These are phyloP conservation scores for Campopleginae sp. DNA, from an alignment of 2,888 invertebrate species.

Conservation along the genomic window DNA sequence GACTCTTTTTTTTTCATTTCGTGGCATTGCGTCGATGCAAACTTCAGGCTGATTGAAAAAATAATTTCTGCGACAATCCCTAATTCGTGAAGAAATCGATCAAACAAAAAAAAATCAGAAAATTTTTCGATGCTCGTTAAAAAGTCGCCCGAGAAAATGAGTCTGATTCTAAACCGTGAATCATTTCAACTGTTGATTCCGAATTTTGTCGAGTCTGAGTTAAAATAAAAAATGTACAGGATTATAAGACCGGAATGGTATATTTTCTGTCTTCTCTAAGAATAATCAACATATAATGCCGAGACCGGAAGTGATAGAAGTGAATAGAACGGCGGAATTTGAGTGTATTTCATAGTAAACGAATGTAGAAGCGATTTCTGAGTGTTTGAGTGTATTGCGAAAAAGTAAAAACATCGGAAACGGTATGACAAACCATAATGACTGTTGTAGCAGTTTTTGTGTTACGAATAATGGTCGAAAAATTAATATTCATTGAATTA, in stretches of 20 bases:
- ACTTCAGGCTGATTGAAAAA: too few species aligned
- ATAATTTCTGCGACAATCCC: neutral
- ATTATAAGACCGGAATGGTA: conserved; percentile 65
- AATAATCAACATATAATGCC: conserved; percentile 72
- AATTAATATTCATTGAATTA: conserved; percentile 15
- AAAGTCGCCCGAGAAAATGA: neutral
- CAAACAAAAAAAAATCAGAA: neutral
- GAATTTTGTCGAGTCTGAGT: conserved; percentile 6
- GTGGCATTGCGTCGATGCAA: too few species aligned
- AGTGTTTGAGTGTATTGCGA: conserved; percentile 31
- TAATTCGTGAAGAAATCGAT: neutral
- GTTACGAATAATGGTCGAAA: conserved; percentile 51
- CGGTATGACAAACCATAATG: conserved; percentile 40
- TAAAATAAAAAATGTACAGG: conserved; percentile 58
- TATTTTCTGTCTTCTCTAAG: conserved; percentile 73
- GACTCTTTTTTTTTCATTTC: too few species aligned
- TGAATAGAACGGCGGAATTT: conserved; percentile 54
- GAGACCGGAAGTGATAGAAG: conserved; percentile 62
- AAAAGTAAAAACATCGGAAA: conserved; percentile 38
- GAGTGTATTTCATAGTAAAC: neutral
- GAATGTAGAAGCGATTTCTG: neutral
- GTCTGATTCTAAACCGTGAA: neutral
- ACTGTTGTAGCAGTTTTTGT: conserved; percentile 31
- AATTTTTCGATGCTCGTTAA: neutral
- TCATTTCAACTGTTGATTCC: neutral